Conservation (phyloP, 2,888 invertebrate genomes). For the Galeruca laticollis region DNA sequence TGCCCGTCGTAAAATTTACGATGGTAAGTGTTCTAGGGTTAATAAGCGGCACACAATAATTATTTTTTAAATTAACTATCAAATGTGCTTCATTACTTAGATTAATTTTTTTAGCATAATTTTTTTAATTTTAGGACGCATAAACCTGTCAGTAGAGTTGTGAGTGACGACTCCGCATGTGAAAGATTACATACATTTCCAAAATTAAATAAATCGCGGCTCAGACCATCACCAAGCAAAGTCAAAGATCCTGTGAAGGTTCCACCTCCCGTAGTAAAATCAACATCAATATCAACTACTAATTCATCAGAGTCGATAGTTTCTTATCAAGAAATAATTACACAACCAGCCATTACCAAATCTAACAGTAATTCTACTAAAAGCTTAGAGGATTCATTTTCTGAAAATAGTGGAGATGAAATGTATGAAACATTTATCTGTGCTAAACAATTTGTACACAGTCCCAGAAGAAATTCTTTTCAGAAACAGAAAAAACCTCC, state of each 20-base stretch:
- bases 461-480: too few species aligned
- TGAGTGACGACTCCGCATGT: background rate
- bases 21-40: too few species aligned
- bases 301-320: conserved; percentile 18
- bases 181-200: conserved; percentile 1
- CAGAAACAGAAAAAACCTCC: too few species aligned
- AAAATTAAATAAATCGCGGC: conserved; percentile 11
- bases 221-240: conserved; percentile 17
- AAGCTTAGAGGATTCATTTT: conserved; percentile 28
- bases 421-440: conserved; percentile 23
- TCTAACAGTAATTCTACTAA: conserved; percentile 19
- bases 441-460: background rate
- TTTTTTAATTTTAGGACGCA: background rate
- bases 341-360: background rate
- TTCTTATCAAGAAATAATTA: conserved; percentile 22
- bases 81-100: background rate
- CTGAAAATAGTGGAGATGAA: conserved; percentile 18
- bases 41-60: too few species aligned
- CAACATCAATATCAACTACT: conserved; percentile 3
- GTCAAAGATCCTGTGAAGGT: conserved; percentile 25
- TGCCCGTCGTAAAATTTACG: too few species aligned
- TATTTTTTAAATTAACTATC: too few species aligned
- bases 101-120: background rate
- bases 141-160: background rate
- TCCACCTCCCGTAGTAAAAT: conserved; percentile 33